Evolutionary conservation across 2,888 invertebrate species (phyloP), one percentile per base, ranked within the genome.

Genomic region (Romanomermis culicivorax): DNA sequence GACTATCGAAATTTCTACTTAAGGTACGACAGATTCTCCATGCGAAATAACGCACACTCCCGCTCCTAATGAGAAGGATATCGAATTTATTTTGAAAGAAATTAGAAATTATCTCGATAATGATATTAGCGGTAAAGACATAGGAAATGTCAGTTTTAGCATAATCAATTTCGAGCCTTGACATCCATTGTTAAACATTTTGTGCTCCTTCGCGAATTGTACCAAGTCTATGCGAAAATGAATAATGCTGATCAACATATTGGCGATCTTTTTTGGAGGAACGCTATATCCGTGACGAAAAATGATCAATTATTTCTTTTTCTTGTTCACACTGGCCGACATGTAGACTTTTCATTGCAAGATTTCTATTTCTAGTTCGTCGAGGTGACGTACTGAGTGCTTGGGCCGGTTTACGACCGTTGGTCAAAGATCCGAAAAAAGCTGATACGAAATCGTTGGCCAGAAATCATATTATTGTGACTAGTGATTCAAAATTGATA

Each of bases 401-500:
- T 1, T 91, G 91, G 91, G 85, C 88, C 65, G 97, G 97, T 58
- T 93, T 99, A 65, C 78, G 97, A 54, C 97, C 97, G 0, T 76
- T 97, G 4, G 95, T 99, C 2, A 83, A 85, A 0, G 95, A 99
- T 72, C 97, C 95, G 2, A 93, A 91, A 58, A 93, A 93, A 72
- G 80, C 80, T 1, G 85, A 95, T 73, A 97, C 97, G 4, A 89
- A 95, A 73, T 89, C 91, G 0, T 76, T 99, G 58, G 97, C 97
- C 4, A 78, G 97, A 58, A 99, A 99, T 74, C 97, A 99, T 74
- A 88, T 99, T 65, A 89, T 97, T 53, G 93, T 97, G 71, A 85
- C 93, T 14, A 85, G 87, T 56, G 76, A 79, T 1, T 62, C 65
- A 2, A 85, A 87, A 54, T 78, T 99, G 56, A 79, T 99, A 56